A percentile compares a stretch with the other conserved stretches of the same genome.
Conservation (phyloP, 2,797 vertebrate species). For the Poeciliopsis paucimaculata region DNA sequence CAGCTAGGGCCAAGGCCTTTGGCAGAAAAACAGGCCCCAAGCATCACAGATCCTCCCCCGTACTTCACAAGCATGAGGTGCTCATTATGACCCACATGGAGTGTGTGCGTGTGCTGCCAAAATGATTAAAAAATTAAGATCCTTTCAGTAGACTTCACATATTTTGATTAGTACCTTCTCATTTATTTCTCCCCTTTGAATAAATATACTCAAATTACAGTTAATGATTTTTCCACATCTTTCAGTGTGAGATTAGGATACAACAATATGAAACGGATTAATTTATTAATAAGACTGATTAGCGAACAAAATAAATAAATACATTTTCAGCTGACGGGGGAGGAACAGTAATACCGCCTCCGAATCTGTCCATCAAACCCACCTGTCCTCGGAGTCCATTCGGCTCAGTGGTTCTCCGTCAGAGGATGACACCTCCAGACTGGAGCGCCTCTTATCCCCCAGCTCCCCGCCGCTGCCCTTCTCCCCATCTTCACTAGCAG, state of each 20-base stretch:
- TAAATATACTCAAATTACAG: not conserved
- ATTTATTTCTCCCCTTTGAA: not conserved
- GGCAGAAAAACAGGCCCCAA: not conserved
- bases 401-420: slow-evolving; percentile 94
- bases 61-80: not conserved
- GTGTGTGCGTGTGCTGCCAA: not conserved
- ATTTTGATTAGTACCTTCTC: not conserved
- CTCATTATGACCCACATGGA: not conserved
- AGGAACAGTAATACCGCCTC: not conserved
- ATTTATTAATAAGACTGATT: not conserved
- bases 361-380: slow-evolving; percentile 40
- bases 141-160: not conserved
- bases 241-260: not conserved
- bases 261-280: not conserved
- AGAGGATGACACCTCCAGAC: slow-evolving; percentile 89
- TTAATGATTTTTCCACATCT: not conserved
- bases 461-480: slow-evolving; percentile 72
- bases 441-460: slow-evolving; percentile 88
- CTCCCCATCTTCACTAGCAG: slow-evolving; percentile 62
- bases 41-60: not conserved
- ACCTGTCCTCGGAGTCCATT: slow-evolving; percentile 98
- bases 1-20: not conserved
- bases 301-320: not conserved
- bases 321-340: not conserved
- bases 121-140: not conserved